A percentile compares a stretch with the other conserved stretches of the same genome.
phyloP scores from a whole-genome alignment of 2,113 vertebrate genomes.

The Poeciliopsis prolifica region DNA sequence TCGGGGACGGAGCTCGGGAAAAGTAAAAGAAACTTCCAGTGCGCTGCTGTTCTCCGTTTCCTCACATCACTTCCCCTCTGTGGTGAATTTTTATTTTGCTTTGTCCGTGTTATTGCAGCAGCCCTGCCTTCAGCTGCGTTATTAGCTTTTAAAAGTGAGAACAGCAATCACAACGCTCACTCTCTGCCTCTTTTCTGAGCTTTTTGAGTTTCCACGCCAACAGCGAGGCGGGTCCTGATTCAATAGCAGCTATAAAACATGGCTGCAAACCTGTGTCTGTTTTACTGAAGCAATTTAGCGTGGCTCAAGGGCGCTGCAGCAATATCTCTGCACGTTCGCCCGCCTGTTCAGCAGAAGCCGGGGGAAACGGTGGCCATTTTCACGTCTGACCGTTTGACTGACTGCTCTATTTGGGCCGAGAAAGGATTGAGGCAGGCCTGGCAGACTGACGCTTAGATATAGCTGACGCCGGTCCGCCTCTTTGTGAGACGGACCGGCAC shows the following conservation, averaged over 20 bases:
- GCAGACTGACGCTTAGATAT: slow-evolving; percentile 41
- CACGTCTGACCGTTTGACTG: slow-evolving; percentile 54
- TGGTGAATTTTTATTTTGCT: slow-evolving; percentile 59
- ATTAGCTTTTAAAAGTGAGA: slow-evolving; percentile 46
- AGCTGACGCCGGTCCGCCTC: slow-evolving; percentile 31
- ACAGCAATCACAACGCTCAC: slow-evolving; percentile 18
- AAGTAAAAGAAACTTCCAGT: slow-evolving; percentile 23
- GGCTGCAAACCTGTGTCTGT: slow-evolving; percentile 69
- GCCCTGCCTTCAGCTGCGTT: slow-evolving; percentile 35
- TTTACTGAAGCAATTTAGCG: slow-evolving; percentile 73
- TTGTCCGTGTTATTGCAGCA: slow-evolving; percentile 63
- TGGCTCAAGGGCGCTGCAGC: slow-evolving; percentile 76
- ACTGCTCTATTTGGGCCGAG: slow-evolving; percentile 61
- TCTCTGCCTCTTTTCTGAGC: slow-evolving; percentile 1
- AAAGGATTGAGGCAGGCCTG: slow-evolving; percentile 37
- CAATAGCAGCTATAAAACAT: slow-evolving; percentile 64
- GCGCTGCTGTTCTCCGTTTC: slow-evolving; percentile 6
- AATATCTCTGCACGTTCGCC: slow-evolving; percentile 45
- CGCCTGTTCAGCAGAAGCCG: slow-evolving; percentile 21
- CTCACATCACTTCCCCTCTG: slow-evolving; percentile 2
- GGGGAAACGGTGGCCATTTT: slow-evolving; percentile 12
- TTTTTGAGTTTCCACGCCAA: slow-evolving; percentile 54
- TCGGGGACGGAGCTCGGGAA: slow-evolving; percentile 36
- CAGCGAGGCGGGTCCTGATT: slow-evolving; percentile 42
- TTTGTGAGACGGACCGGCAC: slow-evolving; percentile 20